These are phyloP conservation scores for Drosophila auraria DNA, from an alignment of 1,140 invertebrate species.

Conservation along the genomic window DNA sequence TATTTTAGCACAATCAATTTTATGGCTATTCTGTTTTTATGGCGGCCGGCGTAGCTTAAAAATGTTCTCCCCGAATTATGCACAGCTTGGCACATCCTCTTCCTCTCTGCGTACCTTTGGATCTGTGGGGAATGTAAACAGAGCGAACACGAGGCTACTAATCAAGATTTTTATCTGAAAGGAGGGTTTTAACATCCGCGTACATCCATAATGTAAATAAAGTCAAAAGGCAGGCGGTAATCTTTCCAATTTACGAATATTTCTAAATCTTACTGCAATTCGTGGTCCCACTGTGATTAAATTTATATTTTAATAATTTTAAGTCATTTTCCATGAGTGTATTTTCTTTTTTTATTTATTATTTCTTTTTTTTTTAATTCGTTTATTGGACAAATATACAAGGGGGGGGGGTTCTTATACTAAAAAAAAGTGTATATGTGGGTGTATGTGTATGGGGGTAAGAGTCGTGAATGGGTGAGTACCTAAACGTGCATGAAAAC, in stretches of 20 bases:
- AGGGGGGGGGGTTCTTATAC: too few species aligned
- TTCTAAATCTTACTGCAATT: too few species aligned
- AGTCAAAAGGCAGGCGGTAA: too few species aligned
- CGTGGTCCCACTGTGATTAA: not conserved
- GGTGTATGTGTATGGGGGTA: not conserved
- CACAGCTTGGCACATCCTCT: conserved; percentile 47
- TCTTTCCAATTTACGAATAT: too few species aligned
- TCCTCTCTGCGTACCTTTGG: not conserved
- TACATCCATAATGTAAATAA: too few species aligned
- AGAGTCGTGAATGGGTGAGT: conserved; percentile 43
- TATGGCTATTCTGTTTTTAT: conserved; percentile 72
- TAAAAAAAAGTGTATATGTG: conserved; percentile 11
- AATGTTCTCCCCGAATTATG: conserved; percentile 66
- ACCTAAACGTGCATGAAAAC: conserved; percentile 73
- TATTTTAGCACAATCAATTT: conserved; percentile 80
- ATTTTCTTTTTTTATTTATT: too few species aligned
- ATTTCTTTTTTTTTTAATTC: too few species aligned
- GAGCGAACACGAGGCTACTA: not conserved
- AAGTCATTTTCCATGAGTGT: conserved; percentile 12
- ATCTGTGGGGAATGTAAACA: not conserved
- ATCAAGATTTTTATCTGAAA: not conserved
- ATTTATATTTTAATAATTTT: too few species aligned
- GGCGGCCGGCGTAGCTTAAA: conserved; percentile 26
- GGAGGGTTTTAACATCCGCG: too few species aligned
- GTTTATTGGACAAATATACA: too few species aligned